Percentiles rank a stretch among this genome's conserved stretches.
Conservation (phyloP, 2,113 vertebrate genomes). For the Rhombomys opimus region DNA sequence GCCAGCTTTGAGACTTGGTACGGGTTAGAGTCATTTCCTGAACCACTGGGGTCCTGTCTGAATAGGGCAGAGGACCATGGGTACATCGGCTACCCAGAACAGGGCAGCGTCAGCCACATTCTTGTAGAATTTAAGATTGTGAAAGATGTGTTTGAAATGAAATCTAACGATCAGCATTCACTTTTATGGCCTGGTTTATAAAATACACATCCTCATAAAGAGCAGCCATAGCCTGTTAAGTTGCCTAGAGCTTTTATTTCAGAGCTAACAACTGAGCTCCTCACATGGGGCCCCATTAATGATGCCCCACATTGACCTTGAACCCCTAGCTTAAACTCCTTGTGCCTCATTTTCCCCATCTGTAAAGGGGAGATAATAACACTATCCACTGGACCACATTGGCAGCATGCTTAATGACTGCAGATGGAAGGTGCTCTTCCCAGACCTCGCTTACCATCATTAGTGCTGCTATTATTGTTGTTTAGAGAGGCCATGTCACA, state of each 20-base stretch:
- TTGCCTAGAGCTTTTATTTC: constrained; percentile 71
- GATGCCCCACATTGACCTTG: constrained; percentile 58
- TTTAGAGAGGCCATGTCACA: constrained; percentile 27
- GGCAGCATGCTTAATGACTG: constrained; percentile 54
- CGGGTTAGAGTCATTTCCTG: not conserved
- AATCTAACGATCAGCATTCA: constrained; percentile 69
- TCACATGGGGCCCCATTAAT: constrained; percentile 63
- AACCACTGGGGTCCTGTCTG: not conserved
- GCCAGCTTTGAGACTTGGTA: not conserved
- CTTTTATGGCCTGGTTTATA: constrained; percentile 67
- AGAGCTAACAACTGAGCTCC: constrained; percentile 48
- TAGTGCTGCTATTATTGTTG: constrained; percentile 62
- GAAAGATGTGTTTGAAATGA: constrained; percentile 70
- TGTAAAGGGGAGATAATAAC: constrained; percentile 79
- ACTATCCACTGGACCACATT: constrained; percentile 36
- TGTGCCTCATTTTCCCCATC: constrained; percentile 69
- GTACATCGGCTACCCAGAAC: not conserved
- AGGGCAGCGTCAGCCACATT: not conserved
- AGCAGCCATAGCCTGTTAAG: constrained; percentile 48
- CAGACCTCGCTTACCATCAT: constrained; percentile 59
- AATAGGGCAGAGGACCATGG: not conserved
- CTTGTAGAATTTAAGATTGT: constrained; percentile 15
- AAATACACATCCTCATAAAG: constrained; percentile 68
- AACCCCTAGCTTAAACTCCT: constrained; percentile 64
- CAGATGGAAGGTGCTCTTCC: constrained; percentile 77